Conservation (phyloP, 2,113 vertebrate species). For the Coptodon rendalli region DNA sequence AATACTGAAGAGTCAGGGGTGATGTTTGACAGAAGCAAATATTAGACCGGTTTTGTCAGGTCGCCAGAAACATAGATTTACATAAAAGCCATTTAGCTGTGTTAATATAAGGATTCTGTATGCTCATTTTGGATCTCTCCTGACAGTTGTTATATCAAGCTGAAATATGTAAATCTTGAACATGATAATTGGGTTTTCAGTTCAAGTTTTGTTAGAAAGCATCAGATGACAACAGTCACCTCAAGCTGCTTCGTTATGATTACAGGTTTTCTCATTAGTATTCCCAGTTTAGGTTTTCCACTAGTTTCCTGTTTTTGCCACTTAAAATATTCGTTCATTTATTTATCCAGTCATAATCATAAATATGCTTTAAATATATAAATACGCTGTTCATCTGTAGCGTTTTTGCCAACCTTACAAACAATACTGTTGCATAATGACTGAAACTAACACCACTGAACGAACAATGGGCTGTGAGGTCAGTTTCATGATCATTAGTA, state of each 20-base stretch:
- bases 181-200: too few species aligned
- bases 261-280: neutral
- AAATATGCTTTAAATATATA: neutral
- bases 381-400: neutral
- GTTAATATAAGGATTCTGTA: too few species aligned
- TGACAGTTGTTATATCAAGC: too few species aligned
- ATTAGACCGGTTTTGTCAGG: too few species aligned
- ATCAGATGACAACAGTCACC: too few species aligned
- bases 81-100: too few species aligned
- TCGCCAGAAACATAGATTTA: too few species aligned
- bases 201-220: too few species aligned
- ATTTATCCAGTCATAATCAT: neutral
- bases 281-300: neutral
- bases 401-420: neutral
- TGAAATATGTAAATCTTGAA: too few species aligned
- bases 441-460: neutral
- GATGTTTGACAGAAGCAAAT: too few species aligned
- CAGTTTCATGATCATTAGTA: neutral
- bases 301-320: neutral
- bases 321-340: neutral
- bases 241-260: neutral
- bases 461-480: neutral
- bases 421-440: neutral
- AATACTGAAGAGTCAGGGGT: too few species aligned
- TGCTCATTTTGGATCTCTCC: too few species aligned